phyloP scores from a whole-genome alignment of 2,797 vertebrate species.

The Urosaurus nigricauda region DNA sequence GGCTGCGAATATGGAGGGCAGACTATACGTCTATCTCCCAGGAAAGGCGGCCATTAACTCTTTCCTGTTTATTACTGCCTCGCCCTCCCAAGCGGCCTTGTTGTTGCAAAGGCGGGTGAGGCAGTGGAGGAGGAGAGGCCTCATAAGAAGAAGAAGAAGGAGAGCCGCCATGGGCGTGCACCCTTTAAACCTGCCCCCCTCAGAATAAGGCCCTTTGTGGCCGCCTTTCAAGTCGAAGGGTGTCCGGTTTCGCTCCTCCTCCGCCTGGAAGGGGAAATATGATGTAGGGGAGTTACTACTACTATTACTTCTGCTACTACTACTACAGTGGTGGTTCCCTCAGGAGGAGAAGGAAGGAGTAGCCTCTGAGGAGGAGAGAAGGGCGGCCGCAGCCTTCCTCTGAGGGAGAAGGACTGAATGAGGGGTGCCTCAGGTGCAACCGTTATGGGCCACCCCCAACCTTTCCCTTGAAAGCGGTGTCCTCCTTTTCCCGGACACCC shows the following conservation, averaged over 20 bases:
- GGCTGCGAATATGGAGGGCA: too few relatives aligned
- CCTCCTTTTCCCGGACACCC: too few relatives aligned
- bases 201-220: constrained; percentile 16
- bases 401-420: not conserved
- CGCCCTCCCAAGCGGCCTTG: too few relatives aligned
- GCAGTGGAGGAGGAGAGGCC: not conserved
- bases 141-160: too few relatives aligned
- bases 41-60: too few relatives aligned
- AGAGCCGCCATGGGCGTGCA: constrained; percentile 1
- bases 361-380: not conserved
- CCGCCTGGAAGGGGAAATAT: constrained; percentile 73
- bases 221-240: constrained; percentile 32
- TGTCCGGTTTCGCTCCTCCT: constrained; percentile 43
- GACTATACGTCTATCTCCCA: too few relatives aligned
- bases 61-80: too few relatives aligned
- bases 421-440: not conserved
- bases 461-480: not conserved
- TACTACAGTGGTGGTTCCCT: not conserved
- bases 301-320: not conserved
- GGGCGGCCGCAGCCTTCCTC: not conserved
- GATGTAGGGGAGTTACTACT: constrained; percentile 69
- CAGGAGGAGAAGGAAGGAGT: not conserved
- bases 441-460: not conserved
- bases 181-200: constrained; percentile 16
- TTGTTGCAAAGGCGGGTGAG: not conserved